These are phyloP conservation scores for Kryptolebias ocellatus DNA, from an alignment of 2,797 vertebrate species.

Conservation along the genomic window DNA sequence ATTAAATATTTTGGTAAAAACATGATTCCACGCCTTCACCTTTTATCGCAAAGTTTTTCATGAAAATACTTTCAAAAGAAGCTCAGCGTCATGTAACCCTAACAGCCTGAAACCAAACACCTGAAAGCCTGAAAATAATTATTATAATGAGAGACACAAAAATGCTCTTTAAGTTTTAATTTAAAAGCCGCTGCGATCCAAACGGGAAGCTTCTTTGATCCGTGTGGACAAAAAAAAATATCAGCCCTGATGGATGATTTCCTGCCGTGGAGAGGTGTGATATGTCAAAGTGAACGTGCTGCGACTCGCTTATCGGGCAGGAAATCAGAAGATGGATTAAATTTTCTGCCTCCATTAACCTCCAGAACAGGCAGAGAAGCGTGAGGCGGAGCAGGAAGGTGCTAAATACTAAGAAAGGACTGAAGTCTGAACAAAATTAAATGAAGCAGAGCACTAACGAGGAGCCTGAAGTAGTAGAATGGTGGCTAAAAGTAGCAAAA, in stretches of 20 bases:
- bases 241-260: not conserved
- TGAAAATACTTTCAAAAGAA: not conserved
- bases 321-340: slow-evolving; percentile 22
- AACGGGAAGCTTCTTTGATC: not conserved
- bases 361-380: slow-evolving; percentile 8
- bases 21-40: too few species aligned
- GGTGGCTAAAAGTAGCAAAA: too few species aligned
- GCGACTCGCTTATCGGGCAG: slow-evolving; percentile 30
- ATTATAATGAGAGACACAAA: slow-evolving; percentile 2
- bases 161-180: not conserved
- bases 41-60: not conserved
- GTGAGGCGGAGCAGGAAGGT: not conserved
- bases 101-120: not conserved
- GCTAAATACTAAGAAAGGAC: not conserved
- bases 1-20: too few species aligned
- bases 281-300: slow-evolving; percentile 9
- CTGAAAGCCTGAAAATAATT: not conserved
- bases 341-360: slow-evolving; percentile 25
- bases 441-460: too few species aligned
- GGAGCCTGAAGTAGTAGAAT: too few species aligned
- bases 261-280: not conserved
- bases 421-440: not conserved
- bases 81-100: not conserved
- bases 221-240: not conserved
- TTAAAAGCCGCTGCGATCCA: not conserved